Percentiles rank a stretch among this genome's conserved stretches.
These are phyloP conservation scores for Saxicola maurus DNA, from an alignment of 2,797 vertebrate species.

Conservation along the genomic window DNA sequence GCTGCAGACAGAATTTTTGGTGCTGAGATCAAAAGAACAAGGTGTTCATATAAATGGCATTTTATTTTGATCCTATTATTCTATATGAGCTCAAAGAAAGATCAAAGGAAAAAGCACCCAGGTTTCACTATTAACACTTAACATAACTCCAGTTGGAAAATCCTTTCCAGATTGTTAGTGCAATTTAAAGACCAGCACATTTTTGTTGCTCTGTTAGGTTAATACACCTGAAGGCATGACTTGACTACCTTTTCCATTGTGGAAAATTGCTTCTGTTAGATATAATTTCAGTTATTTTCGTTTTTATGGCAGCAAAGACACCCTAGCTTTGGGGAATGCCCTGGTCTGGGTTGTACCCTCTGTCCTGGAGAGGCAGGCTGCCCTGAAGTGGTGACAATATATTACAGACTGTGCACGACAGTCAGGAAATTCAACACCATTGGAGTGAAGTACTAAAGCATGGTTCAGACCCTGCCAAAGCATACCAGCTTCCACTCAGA, in stretches of 20 bases:
- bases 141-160: conserved; percentile 65
- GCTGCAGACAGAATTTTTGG: conserved; percentile 16
- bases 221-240: conserved; percentile 46
- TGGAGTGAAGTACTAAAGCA: conserved; percentile 7
- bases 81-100: conserved; percentile 59
- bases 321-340: not conserved
- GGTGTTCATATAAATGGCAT: conserved; percentile 64
- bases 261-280: conserved; percentile 36
- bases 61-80: conserved; percentile 73
- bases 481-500: conserved; percentile 7
- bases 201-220: conserved; percentile 45
- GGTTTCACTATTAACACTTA: conserved; percentile 70
- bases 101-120: conserved; percentile 68
- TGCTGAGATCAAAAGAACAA: conserved; percentile 72
- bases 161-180: conserved; percentile 70
- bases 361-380: not conserved
- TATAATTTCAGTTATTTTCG: conserved; percentile 2
- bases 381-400: not conserved
- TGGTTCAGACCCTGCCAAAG: conserved; percentile 23
- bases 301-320: not conserved
- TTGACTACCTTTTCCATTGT: conserved; percentile 3
- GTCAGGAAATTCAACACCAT: conserved; percentile 40
- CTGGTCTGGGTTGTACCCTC: not conserved
- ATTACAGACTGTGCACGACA: not conserved
- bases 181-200: conserved; percentile 63